phyloP scores from a whole-genome alignment of 2,888 invertebrate genomes.

The Lasioglossum pauxillum region DNA sequence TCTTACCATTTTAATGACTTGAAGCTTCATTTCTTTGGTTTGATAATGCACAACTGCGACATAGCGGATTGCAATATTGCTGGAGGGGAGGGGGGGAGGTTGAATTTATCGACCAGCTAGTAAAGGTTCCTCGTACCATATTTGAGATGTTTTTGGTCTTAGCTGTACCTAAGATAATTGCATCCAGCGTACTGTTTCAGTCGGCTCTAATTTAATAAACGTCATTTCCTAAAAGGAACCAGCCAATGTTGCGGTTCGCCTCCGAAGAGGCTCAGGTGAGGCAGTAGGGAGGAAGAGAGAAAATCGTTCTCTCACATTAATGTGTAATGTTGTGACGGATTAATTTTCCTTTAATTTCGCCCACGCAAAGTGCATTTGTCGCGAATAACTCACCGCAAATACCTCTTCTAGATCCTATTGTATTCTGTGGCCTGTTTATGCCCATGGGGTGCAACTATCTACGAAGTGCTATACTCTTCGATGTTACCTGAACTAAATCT shows the following conservation, averaged over 20 bases:
- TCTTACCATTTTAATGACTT: no score
- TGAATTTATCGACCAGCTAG: conserved; percentile 20
- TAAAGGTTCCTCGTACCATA: conserved; percentile 51
- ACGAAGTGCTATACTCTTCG: background rate
- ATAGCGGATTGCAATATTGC: conserved; percentile 2
- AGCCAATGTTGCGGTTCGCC: conserved; percentile 44
- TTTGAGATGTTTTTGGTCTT: conserved; percentile 54
- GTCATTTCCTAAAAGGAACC: conserved; percentile 53
- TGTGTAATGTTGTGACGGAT: conserved; percentile 11
- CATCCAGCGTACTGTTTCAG: conserved; percentile 45
- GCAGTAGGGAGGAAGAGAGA: background rate
- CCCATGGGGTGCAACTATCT: background rate
- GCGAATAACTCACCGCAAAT: background rate
- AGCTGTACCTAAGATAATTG: conserved; percentile 43
- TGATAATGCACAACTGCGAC: conserved; percentile 1
- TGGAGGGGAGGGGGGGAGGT: background rate
- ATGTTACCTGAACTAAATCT: background rate
- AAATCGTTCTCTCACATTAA: conserved; percentile 27
- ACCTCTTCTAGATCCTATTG: background rate
- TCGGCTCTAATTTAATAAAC: conserved; percentile 71
- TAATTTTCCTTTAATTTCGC: background rate
- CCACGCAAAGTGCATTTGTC: background rate
- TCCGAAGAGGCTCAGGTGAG: conserved; percentile 1
- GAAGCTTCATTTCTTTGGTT: background rate
- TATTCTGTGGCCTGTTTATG: background rate